Base-by-base conservation (phyloP, 2,113 vertebrate genomes). In the Chamaetylas fuelleborni region DNA sequence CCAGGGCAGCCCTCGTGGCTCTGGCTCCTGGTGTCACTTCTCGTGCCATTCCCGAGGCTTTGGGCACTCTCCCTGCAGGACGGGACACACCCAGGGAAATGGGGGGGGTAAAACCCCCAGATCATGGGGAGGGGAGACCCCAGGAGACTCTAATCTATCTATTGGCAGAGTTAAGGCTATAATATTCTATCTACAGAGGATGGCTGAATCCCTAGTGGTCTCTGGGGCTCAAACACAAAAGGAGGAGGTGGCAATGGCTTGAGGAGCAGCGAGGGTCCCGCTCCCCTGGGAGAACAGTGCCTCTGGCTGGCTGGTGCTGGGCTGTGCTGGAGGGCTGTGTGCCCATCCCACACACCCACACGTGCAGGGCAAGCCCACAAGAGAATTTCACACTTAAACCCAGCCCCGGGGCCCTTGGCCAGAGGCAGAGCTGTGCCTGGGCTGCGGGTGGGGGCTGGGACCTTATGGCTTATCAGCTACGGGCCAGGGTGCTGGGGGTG, bases 81-180 rank as follows among this genome's bases (percentile, higher is more conserved):
- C 3, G 0, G 84, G 89, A 62, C 19, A 5, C 2, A 48, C 34
- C 92, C 91, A 34, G 65, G 86, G 47, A 83, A 92, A 28, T 16
- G 9, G 50, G 71, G 66, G 67, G 62, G 73, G 86, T 26, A 56
- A 81, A 87, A 88, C n/a, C 71, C 77, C 64, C 38, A 43, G n/a
- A 54, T 57, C 56, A 34, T 1, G 61, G 40, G 2, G 4, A 92
- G 40, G 79, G 89, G 72, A 96, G 91, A 92, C 83, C 81, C 82
- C 86, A 91, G 86, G 81, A 95, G 95, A 96, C 86, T 91, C 95
- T 92, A 94, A 96, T 95, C 93, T 96, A 95, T 81, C 93, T 97
- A 96, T 90, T 94, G 96, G 92, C 90, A 97, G 93, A 97, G 86
- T 97, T 98, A 98, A 98, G 97, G 97, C 97, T 97, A 96, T 95